These are phyloP conservation scores for Myocastor coypus DNA, from an alignment of 2,113 vertebrate species.

Conservation along the genomic window DNA sequence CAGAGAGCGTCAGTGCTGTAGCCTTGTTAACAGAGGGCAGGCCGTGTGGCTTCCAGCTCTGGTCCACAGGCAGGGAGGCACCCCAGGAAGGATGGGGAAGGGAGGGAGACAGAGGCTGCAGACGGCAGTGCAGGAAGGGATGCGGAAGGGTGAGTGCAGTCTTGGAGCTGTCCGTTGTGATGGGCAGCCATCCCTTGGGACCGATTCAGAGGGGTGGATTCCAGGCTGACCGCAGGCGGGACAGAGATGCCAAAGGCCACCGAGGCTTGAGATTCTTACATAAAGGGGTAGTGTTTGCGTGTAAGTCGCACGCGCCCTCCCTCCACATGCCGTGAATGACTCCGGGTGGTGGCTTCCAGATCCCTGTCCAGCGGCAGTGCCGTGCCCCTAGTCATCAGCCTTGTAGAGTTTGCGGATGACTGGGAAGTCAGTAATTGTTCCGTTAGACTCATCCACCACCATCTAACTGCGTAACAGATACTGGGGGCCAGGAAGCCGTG, in stretches of 20 bases:
- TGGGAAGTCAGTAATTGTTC: neutral
- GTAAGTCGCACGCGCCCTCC: neutral
- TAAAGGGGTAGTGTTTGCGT: no score
- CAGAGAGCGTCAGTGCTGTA: neutral
- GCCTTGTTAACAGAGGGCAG: accelerated
- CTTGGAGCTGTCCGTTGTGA: neutral
- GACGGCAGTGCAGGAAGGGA: neutral
- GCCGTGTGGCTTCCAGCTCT: neutral
- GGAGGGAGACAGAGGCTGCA: neutral
- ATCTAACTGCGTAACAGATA: no score
- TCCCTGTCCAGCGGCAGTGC: neutral
- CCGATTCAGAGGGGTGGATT: neutral
- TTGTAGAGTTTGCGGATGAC: neutral
- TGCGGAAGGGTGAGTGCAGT: neutral
- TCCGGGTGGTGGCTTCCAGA: neutral
- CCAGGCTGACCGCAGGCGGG: neutral
- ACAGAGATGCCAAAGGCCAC: neutral
- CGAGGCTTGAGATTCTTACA: neutral
- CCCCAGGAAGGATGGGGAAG: neutral
- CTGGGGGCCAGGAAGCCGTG: accelerated
- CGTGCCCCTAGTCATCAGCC: neutral
- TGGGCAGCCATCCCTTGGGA: no score
- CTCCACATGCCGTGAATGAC: neutral
- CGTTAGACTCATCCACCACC: neutral
- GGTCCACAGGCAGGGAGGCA: neutral